These are phyloP conservation scores for Ptiloglossa arizonensis DNA, from an alignment of 1,140 invertebrate genomes.

Conservation along the genomic window DNA sequence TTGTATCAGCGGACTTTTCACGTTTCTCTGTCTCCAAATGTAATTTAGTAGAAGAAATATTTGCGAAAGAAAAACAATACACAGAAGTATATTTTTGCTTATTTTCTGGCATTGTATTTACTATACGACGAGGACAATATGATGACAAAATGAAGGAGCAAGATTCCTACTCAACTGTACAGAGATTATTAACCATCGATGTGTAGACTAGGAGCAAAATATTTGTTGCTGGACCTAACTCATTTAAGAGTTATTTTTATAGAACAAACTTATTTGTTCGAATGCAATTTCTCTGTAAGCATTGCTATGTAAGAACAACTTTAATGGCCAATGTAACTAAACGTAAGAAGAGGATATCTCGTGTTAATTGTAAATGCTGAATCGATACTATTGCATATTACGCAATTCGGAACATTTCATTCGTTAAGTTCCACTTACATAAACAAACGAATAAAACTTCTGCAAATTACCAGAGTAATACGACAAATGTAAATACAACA, in stretches of 20 bases:
- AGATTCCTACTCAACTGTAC: conserved; percentile 68
- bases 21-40: conserved; percentile 12
- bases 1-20: conserved; percentile 10
- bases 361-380: conserved; percentile 38
- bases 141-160: conserved; percentile 63
- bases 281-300: conserved; percentile 53
- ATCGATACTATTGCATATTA: conserved; percentile 38
- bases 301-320: conserved; percentile 42
- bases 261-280: conserved; percentile 64
- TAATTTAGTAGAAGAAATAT: conserved; percentile 4
- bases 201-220: conserved; percentile 63
- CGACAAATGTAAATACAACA: not conserved
- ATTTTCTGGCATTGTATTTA: conserved; percentile 60
- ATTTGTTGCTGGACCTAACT: conserved; percentile 71
- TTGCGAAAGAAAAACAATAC: conserved; percentile 31
- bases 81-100: conserved; percentile 62
- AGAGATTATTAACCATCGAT: conserved; percentile 65
- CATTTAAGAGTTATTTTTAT: conserved; percentile 75
- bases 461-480: conserved; percentile 44
- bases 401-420: conserved; percentile 32
- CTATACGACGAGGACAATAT: conserved; percentile 74
- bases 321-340: conserved; percentile 58
- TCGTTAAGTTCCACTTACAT: conserved; percentile 22
- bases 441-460: conserved; percentile 17
- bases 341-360: conserved; percentile 35